Evolutionary conservation across 92 coral and sea anemone species (phyloP).

Genomic region (Muricea muricata): DNA sequence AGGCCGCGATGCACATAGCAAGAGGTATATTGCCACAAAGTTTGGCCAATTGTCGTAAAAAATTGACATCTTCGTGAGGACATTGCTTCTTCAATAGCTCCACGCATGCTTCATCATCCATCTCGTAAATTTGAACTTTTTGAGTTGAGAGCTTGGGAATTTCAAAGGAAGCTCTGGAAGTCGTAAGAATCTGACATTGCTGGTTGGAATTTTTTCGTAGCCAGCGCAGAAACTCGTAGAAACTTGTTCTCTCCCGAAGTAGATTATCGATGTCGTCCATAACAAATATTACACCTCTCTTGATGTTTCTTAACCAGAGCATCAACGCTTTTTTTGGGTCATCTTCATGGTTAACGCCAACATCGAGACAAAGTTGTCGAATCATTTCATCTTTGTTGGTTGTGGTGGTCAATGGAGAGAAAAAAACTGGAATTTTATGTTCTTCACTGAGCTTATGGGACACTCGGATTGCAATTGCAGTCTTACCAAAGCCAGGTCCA

Average conservation of each 20-base stretch:
- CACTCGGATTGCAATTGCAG: conserved; percentile 20
- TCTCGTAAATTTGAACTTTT: neutral
- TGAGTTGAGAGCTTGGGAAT: neutral
- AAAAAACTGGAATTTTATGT: neutral
- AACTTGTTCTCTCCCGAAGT: neutral
- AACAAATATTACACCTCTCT: neutral
- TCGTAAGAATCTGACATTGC: neutral
- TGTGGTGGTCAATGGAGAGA: neutral
- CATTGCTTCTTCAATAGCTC: conserved; percentile 17
- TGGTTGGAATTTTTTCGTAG: neutral
- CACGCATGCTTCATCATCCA: neutral
- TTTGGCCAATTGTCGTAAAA: neutral
- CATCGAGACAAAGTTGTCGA: conserved; percentile 18
- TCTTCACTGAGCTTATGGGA: conserved; percentile 20
- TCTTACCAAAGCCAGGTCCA: conserved; percentile 26
- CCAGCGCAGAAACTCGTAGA: neutral
- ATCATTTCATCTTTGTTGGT: neutral
- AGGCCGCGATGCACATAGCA: neutral
- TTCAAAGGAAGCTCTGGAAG: neutral
- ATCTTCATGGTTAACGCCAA: conserved; percentile 5
- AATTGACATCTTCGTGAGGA: neutral
- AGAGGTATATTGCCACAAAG: conserved; percentile 17
- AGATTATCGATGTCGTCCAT: conserved; percentile 22
- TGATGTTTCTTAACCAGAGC: neutral
- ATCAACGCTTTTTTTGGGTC: neutral